Evolutionary conservation across 1,140 invertebrate genomes (phyloP), one percentile per base, ranked within the genome.

Genomic region (Vollenhovia emeryi): DNA sequence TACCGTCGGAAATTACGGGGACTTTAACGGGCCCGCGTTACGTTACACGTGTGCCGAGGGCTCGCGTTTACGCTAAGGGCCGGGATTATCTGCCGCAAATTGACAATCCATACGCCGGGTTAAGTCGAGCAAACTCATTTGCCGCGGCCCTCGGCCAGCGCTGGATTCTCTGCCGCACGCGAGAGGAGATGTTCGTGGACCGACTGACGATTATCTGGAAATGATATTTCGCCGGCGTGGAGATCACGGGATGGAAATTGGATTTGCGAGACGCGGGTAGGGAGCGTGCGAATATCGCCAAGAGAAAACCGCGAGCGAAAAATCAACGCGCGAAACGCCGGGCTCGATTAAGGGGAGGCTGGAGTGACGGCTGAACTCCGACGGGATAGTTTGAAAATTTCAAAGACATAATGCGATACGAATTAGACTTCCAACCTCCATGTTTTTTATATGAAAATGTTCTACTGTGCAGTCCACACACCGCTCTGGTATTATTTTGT

Each of bases 1-100:
- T 85, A 85, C n/a, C 59, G 43, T 85, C 50, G 66, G 85, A 87
- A 88, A 88, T 88, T 87, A 86, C 40, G 59, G 30, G 18, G 36
- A 80, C 68, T 84, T 88, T 88, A 86, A 68, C 73, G 83, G 21
- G 15, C 13, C 7, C 18, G 2, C n/a, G n/a, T 13, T n/a, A n/a
- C 36, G 18, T n/a, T 45, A 21, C 36, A 48, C 13, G 40, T 33
- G 24, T 33, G n/a, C 64, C 33, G 13, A 0, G 27, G 50, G 30
- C 33, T 79, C 36, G 15, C 40, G 18, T 64, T 76, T 62, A 64
- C 21, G 13, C 3, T 59, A 71, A 69, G 8, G 27, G 33, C 3
- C 15, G 24, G 5, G 50, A 59, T 82, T 71, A 43, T 55, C 30
- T 33, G 27, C 24, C 27, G 36, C 36, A 73, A 82, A 82, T 82